A percentile compares a stretch with the other conserved stretches of the same genome.
Conservation (phyloP, 2,113 vertebrate genomes). For the Microtus montanus region DNA sequence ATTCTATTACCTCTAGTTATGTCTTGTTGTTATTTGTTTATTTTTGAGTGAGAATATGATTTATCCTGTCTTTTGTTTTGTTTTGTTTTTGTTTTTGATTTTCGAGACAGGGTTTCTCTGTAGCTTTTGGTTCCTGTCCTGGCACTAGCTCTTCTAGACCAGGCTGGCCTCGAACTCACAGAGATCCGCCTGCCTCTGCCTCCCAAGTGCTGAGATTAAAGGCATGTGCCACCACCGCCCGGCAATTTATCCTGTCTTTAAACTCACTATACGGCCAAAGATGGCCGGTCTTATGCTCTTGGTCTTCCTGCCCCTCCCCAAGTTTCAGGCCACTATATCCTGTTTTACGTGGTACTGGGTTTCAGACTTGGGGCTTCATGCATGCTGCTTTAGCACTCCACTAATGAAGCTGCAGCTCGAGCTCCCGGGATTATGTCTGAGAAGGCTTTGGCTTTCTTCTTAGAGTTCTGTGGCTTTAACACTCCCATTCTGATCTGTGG, state of each 20-base stretch:
- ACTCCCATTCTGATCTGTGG: background rate
- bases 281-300: background rate
- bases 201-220: too few species aligned
- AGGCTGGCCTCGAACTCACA: too few species aligned
- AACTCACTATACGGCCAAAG: background rate
- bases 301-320: background rate
- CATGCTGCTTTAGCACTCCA: background rate
- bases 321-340: too few species aligned
- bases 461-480: background rate
- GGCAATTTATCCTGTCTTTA: background rate
- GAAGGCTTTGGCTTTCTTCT: conserved; percentile 27
- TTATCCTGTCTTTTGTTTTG: background rate
- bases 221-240: too few species aligned
- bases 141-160: too few species aligned
- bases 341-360: background rate
- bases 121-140: too few species aligned
- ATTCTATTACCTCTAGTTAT: background rate
- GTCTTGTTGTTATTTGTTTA: background rate
- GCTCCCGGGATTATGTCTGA: background rate
- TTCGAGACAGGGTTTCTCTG: too few species aligned
- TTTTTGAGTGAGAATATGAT: background rate
- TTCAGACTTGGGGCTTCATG: background rate
- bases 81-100: too few species aligned
- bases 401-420: too few species aligned
- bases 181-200: too few species aligned